phyloP scores from a whole-genome alignment of 2,113 vertebrate genomes.

The Porphyrio hochstetteri region DNA sequence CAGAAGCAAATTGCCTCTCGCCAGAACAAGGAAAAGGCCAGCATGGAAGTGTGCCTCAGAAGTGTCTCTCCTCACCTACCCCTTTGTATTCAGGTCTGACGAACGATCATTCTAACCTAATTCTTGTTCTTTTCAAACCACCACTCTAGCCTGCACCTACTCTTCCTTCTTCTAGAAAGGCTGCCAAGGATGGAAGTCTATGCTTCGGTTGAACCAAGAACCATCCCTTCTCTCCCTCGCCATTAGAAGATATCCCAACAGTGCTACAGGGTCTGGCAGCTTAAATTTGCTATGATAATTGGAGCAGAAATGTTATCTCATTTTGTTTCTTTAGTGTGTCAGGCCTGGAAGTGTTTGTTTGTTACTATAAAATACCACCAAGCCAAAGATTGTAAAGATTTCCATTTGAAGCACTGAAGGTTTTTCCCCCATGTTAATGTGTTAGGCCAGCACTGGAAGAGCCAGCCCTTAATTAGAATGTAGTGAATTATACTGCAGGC shows the following conservation, averaged over 20 bases:
- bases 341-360: background rate
- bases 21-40: background rate
- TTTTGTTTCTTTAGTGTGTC: background rate
- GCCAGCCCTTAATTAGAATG: background rate
- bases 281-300: background rate
- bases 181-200: background rate
- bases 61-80: background rate
- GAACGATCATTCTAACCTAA: background rate
- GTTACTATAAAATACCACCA: background rate
- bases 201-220: background rate
- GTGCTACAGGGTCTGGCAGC: background rate
- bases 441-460: background rate
- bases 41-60: background rate
- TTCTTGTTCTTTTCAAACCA: background rate
- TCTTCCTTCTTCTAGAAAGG: background rate
- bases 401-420: background rate
- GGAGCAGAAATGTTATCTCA: background rate
- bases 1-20: background rate
- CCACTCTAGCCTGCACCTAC: background rate
- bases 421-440: background rate
- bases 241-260: background rate
- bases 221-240: background rate
- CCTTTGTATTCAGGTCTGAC: background rate
- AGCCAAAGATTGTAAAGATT: background rate
- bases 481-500: background rate